Evolutionary conservation across 2,888 invertebrate species (phyloP).

Genomic region (Atrina japonica): DNA sequence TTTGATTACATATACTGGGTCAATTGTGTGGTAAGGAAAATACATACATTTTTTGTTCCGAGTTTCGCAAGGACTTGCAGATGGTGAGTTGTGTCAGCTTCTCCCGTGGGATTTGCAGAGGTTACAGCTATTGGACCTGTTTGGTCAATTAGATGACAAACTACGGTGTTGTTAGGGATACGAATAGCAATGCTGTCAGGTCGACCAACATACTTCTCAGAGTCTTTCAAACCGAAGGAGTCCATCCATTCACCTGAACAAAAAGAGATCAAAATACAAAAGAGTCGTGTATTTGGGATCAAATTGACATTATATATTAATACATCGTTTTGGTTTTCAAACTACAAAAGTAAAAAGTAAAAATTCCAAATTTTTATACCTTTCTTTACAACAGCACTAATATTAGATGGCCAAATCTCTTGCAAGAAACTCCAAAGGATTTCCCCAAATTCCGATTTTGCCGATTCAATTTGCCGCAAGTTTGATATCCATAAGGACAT

Average conservation of each 20-base stretch:
- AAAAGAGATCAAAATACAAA: slow-evolving; percentile 4
- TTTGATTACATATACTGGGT: no score
- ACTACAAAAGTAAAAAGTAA: not conserved
- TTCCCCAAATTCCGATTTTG: slow-evolving; percentile 56
- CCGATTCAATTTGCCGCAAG: slow-evolving; percentile 56
- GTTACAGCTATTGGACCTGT: slow-evolving; percentile 66
- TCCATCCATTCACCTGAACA: slow-evolving; percentile 62
- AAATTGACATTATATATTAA: no score
- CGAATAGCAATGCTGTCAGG: slow-evolving; percentile 67
- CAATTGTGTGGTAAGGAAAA: no score
- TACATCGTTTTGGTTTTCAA: not conserved
- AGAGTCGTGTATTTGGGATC: no score
- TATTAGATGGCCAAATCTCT: slow-evolving; percentile 65
- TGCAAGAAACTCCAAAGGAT: slow-evolving; percentile 67
- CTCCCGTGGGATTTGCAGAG: slow-evolving; percentile 69
- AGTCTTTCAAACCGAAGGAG: slow-evolving; percentile 56
- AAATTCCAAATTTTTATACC: no score
- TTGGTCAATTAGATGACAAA: slow-evolving; percentile 63
- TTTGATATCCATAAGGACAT: slow-evolving; percentile 71
- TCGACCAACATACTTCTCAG: slow-evolving; percentile 61
- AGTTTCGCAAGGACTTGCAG: slow-evolving; percentile 67
- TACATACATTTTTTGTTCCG: slow-evolving; percentile 61
- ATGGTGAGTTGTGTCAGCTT: slow-evolving; percentile 68
- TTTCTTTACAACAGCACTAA: slow-evolving; percentile 63
- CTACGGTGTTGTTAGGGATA: slow-evolving; percentile 65